These are phyloP conservation scores for Cnemophilus loriae DNA, from an alignment of 2,113 vertebrate genomes.

Conservation along the genomic window DNA sequence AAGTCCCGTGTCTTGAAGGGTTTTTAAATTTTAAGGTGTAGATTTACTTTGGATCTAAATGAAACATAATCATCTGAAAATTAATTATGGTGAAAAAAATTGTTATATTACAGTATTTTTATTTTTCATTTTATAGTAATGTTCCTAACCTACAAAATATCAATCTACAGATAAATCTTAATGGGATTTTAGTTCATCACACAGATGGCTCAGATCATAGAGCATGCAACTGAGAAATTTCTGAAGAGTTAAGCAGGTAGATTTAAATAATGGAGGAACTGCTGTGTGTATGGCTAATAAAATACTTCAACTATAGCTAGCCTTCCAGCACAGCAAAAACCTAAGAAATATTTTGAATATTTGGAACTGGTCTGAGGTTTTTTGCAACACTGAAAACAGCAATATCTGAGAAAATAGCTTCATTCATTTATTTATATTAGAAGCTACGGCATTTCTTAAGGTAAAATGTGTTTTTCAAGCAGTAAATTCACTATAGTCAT, in stretches of 20 bases:
- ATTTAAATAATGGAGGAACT: neutral
- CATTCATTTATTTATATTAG: neutral
- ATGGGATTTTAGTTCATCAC: neutral
- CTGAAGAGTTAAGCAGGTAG: neutral
- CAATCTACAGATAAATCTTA: neutral
- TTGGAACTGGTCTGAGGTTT: rapidly evolving
- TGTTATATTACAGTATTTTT: neutral
- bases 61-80: neutral
- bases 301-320: neutral
- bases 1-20: neutral
- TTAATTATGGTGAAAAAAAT: neutral
- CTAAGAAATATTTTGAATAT: neutral
- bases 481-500: neutral
- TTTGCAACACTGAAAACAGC: neutral
- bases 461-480: neutral
- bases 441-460: neutral
- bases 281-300: neutral
- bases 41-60: neutral
- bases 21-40: neutral
- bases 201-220: neutral
- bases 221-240: neutral
- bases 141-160: neutral
- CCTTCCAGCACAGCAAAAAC: neutral
- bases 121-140: neutral
- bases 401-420: neutral